Conservation (phyloP, 53 echinoderm and acorn worm species). For the Paracentrotus lividus region DNA sequence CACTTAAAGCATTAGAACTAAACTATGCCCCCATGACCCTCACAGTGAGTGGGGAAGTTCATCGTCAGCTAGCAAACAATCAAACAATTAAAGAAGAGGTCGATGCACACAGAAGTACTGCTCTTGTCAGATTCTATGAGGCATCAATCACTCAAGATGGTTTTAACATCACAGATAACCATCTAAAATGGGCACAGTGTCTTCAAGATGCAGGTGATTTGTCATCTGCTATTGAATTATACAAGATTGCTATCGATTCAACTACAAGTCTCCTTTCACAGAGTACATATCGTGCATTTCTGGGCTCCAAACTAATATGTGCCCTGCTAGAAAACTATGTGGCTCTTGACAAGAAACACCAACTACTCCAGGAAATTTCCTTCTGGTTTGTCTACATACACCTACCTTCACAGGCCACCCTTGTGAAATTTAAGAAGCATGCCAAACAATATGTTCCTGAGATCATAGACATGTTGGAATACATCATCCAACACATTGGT, state of each 20-base stretch:
- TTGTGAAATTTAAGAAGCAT: too few relatives aligned
- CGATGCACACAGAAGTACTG: neutral
- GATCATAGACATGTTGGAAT: slow-evolving; percentile 32
- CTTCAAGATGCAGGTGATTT: neutral
- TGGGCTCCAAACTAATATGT: neutral
- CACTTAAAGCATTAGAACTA: neutral
- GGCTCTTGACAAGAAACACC: neutral
- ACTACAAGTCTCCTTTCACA: neutral
- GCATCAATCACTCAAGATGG: slow-evolving; percentile 51
- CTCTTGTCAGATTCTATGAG: slow-evolving; percentile 54
- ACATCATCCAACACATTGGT: neutral
- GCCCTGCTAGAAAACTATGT: slow-evolving; percentile 29
- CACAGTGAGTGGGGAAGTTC: neutral
- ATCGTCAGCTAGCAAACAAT: slow-evolving; percentile 22
- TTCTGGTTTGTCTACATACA: slow-evolving; percentile 31
- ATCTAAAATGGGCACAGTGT: slow-evolving; percentile 55
- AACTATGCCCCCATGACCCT: neutral
- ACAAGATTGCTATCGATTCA: slow-evolving; percentile 52
- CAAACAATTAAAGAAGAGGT: neutral
- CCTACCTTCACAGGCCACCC: too few relatives aligned
- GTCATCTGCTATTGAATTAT: slow-evolving; percentile 32
- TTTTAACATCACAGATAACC: neutral
- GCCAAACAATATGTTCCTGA: neutral
- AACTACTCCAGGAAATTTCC: neutral
- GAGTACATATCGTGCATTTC: neutral